Conservation (phyloP, 2,113 vertebrate species). For the Uropsilus gracilis region DNA sequence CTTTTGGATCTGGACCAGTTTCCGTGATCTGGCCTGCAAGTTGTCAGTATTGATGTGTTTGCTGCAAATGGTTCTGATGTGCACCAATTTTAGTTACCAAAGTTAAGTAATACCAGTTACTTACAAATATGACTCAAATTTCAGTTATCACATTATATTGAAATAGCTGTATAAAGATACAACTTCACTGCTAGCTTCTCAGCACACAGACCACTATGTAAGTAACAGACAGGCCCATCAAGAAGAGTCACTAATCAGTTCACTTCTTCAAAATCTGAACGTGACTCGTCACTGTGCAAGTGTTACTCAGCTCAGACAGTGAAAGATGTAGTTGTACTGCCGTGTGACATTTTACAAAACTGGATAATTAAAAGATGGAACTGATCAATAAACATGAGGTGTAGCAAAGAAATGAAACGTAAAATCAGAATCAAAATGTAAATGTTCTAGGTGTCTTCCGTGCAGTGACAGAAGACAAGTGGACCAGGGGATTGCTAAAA, state of each 20-base stretch:
- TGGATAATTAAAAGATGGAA: background rate
- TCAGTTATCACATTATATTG: background rate
- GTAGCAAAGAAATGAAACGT: background rate
- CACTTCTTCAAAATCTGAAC: background rate
- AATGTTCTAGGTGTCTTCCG: background rate
- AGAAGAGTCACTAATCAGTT: background rate
- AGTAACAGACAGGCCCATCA: background rate
- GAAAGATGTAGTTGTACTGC: background rate
- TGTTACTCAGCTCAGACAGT: background rate
- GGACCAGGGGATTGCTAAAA: background rate
- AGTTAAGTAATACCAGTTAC: background rate
- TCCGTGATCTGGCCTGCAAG: background rate
- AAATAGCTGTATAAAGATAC: background rate
- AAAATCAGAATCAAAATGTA: background rate
- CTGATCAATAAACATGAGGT: background rate
- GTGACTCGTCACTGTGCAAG: background rate
- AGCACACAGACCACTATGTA: background rate
- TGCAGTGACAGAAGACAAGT: background rate
- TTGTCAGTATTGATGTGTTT: background rate
- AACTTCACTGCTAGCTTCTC: background rate
- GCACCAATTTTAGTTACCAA: background rate
- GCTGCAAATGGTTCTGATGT: background rate
- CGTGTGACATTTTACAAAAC: conserved; percentile 1
- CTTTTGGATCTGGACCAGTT: background rate
- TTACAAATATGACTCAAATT: background rate